Evolutionary conservation across 1,140 invertebrate species (phyloP).

Genomic region (Drosophila nannoptera): DNA sequence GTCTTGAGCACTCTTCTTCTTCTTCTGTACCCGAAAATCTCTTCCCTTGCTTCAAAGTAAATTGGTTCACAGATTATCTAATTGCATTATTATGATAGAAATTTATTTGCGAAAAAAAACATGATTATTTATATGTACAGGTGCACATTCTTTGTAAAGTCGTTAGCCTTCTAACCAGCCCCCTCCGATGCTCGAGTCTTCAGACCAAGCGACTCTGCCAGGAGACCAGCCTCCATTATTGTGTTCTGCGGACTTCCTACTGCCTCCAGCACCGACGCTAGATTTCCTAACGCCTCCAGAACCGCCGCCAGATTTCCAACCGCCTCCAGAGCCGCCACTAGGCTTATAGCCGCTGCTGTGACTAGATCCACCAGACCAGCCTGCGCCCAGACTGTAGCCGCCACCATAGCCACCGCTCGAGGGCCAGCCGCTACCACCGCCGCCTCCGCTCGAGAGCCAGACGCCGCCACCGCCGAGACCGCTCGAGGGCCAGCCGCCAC

Average conservation of each 20-base stretch:
- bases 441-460: constrained; percentile 9
- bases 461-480: neutral
- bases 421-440: constrained; percentile 4
- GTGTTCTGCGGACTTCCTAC: constrained; percentile 10
- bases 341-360: constrained; percentile 34
- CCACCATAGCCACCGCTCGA: constrained; percentile 15
- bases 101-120: constrained; percentile 40
- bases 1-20: no score
- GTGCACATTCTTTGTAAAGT: constrained; percentile 35
- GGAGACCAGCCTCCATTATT: neutral
- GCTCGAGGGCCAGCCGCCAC: constrained; percentile 14
- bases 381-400: constrained; percentile 22
- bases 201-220: constrained; percentile 20
- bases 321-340: constrained; percentile 37
- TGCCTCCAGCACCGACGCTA: constrained; percentile 36
- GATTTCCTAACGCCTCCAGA: constrained; percentile 36
- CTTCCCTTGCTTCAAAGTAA: no score
- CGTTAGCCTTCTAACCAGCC: constrained; percentile 54
- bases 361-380: constrained; percentile 28
- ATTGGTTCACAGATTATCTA: constrained; percentile 14
- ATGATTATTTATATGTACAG: constrained; percentile 51
- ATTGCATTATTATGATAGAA: constrained; percentile 34
- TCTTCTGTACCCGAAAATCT: neutral
- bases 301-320: constrained; percentile 20
- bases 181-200: constrained; percentile 36